Percentiles rank a stretch among this genome's conserved stretches.
These are phyloP conservation scores for Sipunculus nudus DNA, from an alignment of 2,888 invertebrate genomes.

Conservation along the genomic window DNA sequence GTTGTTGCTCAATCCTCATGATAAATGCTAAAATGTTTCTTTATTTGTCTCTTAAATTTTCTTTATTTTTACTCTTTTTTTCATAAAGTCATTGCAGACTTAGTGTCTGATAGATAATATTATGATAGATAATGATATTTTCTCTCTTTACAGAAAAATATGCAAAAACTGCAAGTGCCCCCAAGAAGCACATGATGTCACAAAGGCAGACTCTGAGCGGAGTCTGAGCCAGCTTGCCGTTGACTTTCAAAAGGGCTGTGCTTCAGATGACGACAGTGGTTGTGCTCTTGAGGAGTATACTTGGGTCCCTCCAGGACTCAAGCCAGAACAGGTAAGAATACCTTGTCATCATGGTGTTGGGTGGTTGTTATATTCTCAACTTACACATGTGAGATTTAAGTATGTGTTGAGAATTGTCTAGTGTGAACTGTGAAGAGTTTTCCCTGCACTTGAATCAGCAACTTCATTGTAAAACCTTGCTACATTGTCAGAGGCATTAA, in stretches of 20 bases:
- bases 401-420: too few species aligned
- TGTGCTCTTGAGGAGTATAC: slow-evolving; percentile 98
- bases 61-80: too few species aligned
- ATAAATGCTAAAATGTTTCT: too few species aligned
- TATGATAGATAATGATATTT: not conserved
- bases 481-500: too few species aligned
- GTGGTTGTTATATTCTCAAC: too few species aligned
- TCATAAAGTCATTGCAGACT: not conserved
- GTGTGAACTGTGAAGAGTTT: too few species aligned
- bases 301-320: slow-evolving; percentile 95
- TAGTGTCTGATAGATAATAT: not conserved
- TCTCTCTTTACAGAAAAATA: slow-evolving; percentile 76
- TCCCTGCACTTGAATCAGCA: too few species aligned
- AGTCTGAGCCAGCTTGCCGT: slow-evolving; percentile 46
- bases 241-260: slow-evolving; percentile 70
- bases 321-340: slow-evolving; percentile 92
- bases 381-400: too few species aligned
- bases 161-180: slow-evolving; percentile 84
- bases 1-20: too few species aligned
- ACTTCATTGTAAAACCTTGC: too few species aligned
- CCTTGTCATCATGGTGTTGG: too few species aligned
- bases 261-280: slow-evolving; percentile 97
- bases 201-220: slow-evolving; percentile 44
- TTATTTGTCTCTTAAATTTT: too few species aligned
- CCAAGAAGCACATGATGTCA: slow-evolving; percentile 68